Percentiles rank a stretch among this genome's conserved stretches.
Evolutionary conservation across 2,113 vertebrate genomes (phyloP).

Genomic region (Seriola rivoliana): DNA sequence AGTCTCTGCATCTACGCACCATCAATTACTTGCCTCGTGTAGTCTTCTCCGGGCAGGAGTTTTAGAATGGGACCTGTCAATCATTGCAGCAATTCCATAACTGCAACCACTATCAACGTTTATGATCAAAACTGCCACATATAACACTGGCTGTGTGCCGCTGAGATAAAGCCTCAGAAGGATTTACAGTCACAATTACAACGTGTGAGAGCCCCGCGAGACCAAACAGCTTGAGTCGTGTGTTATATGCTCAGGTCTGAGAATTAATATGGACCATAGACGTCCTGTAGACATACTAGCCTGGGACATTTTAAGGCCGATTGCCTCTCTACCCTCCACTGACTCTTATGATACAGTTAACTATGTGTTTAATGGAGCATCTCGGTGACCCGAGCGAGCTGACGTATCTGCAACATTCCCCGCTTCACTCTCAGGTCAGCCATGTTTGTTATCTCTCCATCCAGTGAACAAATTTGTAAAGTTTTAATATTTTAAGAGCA

Average conservation of each 20-base stretch:
- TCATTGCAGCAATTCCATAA: constrained; percentile 5
- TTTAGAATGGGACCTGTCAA: not conserved
- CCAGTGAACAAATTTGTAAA: not conserved
- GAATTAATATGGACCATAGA: constrained; percentile 25
- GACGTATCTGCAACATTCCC: not conserved
- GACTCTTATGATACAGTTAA: constrained; percentile 31
- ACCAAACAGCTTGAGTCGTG: constrained; percentile 1
- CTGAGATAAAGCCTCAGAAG: constrained; percentile 4
- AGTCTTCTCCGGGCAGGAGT: no score
- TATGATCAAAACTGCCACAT: not conserved
- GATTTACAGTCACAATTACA: constrained; percentile 27
- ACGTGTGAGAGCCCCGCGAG: not conserved
- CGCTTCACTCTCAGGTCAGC: not conserved
- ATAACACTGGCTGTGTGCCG: not conserved
- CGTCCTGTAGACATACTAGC: constrained; percentile 24
- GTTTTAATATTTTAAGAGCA: not conserved
- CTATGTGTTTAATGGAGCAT: constrained; percentile 50
- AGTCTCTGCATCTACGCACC: not conserved
- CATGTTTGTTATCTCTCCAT: constrained; percentile 6
- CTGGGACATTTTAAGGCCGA: constrained; percentile 40
- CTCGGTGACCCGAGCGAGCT: constrained; percentile 13
- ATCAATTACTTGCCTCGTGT: not conserved
- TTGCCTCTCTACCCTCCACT: constrained; percentile 29
- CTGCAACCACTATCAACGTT: not conserved
- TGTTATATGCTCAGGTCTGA: not conserved